Percentiles rank a stretch among this genome's conserved stretches.
These are phyloP conservation scores for Phrixothrix hirtus DNA, from an alignment of 2,888 invertebrate species.

Conservation along the genomic window DNA sequence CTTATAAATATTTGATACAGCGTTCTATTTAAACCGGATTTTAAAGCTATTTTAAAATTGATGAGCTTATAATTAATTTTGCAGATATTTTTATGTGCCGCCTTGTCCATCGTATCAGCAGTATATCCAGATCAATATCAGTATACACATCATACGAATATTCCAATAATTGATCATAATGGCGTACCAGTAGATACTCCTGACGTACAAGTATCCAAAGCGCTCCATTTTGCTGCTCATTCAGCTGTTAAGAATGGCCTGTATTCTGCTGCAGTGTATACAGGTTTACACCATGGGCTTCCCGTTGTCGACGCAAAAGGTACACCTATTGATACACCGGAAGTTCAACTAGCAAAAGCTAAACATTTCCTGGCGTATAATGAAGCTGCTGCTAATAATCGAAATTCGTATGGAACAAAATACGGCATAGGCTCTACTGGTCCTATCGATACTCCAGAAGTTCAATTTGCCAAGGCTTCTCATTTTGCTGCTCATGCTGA, in stretches of 20 bases:
- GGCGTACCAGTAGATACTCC: slow-evolving; percentile 64
- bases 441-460: slow-evolving; percentile 60
- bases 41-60: too few species aligned
- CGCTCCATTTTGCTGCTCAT: slow-evolving; percentile 58
- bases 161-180: slow-evolving; percentile 48
- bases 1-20: too few species aligned
- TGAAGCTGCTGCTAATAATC: slow-evolving; percentile 55
- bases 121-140: slow-evolving; percentile 17
- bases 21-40: too few species aligned
- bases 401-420: slow-evolving; percentile 14
- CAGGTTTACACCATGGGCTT: slow-evolving; percentile 15
- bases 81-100: slow-evolving; percentile 36
- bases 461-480: slow-evolving; percentile 55
- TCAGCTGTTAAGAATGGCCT: slow-evolving; percentile 10
- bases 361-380: slow-evolving; percentile 63
- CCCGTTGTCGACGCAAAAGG: slow-evolving; percentile 59
- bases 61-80: too few species aligned
- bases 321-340: slow-evolving; percentile 63
- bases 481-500: slow-evolving; percentile 38
- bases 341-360: slow-evolving; percentile 64
- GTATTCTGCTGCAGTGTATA: neutral
- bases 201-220: slow-evolving; percentile 64
- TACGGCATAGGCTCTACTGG: slow-evolving; percentile 56
- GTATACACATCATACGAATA: slow-evolving; percentile 3
- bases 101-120: slow-evolving; percentile 34